phyloP scores from a whole-genome alignment of 2,113 vertebrate species.

The Xiphorhynchus elegans region DNA sequence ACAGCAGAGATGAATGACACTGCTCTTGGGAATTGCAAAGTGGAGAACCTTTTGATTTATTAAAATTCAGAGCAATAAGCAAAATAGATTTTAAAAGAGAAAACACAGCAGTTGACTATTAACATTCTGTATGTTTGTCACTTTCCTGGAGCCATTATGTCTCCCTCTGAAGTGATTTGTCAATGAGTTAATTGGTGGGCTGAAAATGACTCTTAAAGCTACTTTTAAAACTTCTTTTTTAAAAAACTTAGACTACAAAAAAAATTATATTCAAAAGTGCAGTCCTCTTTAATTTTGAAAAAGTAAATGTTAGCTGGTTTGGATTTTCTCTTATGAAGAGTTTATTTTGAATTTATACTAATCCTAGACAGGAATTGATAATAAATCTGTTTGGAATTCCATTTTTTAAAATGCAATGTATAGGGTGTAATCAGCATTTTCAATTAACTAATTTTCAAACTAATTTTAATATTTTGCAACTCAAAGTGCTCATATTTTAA shows the following conservation, averaged over 20 bases:
- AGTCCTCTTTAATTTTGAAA: not conserved
- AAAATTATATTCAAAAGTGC: not conserved
- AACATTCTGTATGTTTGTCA: not conserved
- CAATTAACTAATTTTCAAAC: not conserved
- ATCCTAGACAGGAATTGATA: not conserved
- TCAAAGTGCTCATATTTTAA: not conserved
- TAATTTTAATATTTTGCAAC: not conserved
- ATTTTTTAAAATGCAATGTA: not conserved
- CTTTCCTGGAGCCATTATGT: not conserved
- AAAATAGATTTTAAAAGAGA: not conserved
- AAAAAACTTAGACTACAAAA: not conserved
- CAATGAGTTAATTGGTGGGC: not conserved
- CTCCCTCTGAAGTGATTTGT: not conserved
- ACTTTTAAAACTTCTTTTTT: not conserved
- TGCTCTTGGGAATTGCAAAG: not conserved
- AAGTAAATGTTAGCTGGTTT: not conserved
- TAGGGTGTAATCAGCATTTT: not conserved
- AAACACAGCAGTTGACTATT: not conserved
- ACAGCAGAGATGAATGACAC: not conserved
- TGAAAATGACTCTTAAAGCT: not conserved
- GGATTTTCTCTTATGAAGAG: not conserved
- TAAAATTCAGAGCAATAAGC: not conserved
- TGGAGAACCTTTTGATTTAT: not conserved
- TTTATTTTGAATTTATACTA: not conserved
- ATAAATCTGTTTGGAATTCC: not conserved